phyloP scores from a whole-genome alignment of 23 tunicate species.

The Styela plicata region DNA sequence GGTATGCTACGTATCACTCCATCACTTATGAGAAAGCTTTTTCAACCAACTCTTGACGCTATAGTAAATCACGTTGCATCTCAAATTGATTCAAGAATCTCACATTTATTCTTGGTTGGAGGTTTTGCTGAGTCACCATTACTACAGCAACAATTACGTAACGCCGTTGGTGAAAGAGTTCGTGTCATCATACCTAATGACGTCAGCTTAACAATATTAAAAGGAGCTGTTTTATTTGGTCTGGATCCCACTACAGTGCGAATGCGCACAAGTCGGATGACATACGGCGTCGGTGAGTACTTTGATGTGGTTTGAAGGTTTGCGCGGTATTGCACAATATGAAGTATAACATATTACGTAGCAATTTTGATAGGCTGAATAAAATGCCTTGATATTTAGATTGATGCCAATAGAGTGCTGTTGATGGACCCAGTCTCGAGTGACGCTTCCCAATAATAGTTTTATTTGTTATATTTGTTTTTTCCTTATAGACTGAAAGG shows the following conservation, averaged over 20 bases:
- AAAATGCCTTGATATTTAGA: no score
- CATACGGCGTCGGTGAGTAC: slow-evolving; percentile 93
- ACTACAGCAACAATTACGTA: slow-evolving; percentile 59
- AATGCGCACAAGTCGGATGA: slow-evolving; percentile 88
- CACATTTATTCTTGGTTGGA: slow-evolving; percentile 78
- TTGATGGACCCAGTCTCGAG: no score
- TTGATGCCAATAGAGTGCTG: no score
- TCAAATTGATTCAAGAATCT: slow-evolving; percentile 61
- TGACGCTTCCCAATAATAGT: no score
- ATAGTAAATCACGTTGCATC: slow-evolving; percentile 67
- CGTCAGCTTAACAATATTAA: slow-evolving; percentile 77
- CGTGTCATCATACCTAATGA: slow-evolving; percentile 81
- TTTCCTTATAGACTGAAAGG: no score
- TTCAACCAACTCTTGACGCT: slow-evolving; percentile 66
- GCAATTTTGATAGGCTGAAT: no score
- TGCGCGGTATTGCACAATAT: no score
- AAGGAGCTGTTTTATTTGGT: slow-evolving; percentile 93
- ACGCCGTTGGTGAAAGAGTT: slow-evolving; percentile 54
- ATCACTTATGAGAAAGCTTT: slow-evolving; percentile 75
- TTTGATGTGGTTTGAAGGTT: no score
- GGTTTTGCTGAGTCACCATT: slow-evolving; percentile 89
- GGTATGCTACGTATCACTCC: slow-evolving; percentile 88
- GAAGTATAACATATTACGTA: no score
- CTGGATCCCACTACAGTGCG: slow-evolving; percentile 91
- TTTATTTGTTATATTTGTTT: no score